Conservation (phyloP, 2,888 invertebrate genomes). For the Lithophane semibrunnea region DNA sequence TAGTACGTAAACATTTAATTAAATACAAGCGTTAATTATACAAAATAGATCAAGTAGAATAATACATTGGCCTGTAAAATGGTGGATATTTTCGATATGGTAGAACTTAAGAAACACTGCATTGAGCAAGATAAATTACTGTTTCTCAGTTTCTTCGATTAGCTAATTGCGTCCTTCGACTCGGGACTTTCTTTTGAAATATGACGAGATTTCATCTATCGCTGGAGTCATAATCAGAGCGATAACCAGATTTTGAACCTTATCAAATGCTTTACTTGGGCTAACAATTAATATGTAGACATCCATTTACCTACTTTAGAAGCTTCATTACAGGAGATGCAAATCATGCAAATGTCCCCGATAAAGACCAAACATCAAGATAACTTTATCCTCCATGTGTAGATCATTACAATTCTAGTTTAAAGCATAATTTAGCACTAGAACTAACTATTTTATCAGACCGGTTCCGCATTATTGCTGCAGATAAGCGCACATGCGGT, state of each 20-base stretch:
- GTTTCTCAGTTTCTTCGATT: background rate
- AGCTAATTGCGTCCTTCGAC: background rate
- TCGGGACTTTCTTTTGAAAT: background rate
- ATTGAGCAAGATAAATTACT: background rate
- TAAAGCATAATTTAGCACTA: slow-evolving; percentile 5
- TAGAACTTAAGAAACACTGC: too few species aligned
- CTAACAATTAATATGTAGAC: background rate
- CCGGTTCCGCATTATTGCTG: slow-evolving; percentile 45
- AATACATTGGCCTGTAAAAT: background rate
- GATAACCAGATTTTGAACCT: background rate
- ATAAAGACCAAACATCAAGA: background rate
- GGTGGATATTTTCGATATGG: background rate
- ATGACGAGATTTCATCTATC: background rate
- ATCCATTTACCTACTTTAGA: background rate
- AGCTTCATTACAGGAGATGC: background rate
- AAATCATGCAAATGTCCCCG: background rate
- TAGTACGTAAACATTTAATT: slow-evolving; percentile 25
- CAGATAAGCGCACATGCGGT: slow-evolving; percentile 34
- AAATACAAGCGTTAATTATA: background rate
- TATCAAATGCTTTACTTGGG: too few species aligned
- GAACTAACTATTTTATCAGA: slow-evolving; percentile 33
- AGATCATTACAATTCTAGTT: background rate
- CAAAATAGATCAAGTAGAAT: background rate
- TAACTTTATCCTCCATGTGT: background rate
- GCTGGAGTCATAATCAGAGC: background rate